A percentile compares a stretch with the other conserved stretches of the same genome.
Conservation (phyloP, 2,113 vertebrate species). For the Serilophus lunatus region DNA sequence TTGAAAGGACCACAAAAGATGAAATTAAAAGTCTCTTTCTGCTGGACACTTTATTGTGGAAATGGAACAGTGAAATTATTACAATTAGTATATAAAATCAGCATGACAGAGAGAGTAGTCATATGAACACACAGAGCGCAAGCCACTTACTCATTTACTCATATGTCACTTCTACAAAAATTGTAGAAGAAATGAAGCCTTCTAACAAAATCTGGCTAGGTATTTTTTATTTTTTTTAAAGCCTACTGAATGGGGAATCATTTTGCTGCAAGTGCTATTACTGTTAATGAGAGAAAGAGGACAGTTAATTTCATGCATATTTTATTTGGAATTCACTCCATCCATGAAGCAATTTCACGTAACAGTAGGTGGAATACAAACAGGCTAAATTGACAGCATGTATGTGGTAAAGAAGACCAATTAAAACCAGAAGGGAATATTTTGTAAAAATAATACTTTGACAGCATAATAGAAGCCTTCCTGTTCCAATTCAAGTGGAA, state of each 20-base stretch:
- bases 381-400: neutral
- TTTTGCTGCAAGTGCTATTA: constrained; percentile 10
- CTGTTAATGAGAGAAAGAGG: constrained; percentile 1
- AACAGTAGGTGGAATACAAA: neutral
- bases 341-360: constrained; percentile 7
- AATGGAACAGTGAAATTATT: neutral
- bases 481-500: neutral
- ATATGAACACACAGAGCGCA: neutral
- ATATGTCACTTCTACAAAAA: neutral
- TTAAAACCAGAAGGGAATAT: neutral
- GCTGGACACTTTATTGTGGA: neutral
- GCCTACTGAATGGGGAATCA: neutral
- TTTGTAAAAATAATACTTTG: neutral
- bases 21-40: neutral
- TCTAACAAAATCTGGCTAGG: neutral
- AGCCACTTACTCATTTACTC: neutral
- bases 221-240: neutral
- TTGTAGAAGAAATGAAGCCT: neutral
- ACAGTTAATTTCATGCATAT: constrained; percentile 11
- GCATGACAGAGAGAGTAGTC: neutral
- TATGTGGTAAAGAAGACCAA: neutral
- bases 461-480: neutral
- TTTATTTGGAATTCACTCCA: constrained; percentile 1
- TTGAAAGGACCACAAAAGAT: neutral
- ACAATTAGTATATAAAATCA: constrained; percentile 14